Evolutionary conservation across 2,888 invertebrate genomes (phyloP), one percentile per base, ranked within the genome.

Genomic region (Agrochola lota): DNA sequence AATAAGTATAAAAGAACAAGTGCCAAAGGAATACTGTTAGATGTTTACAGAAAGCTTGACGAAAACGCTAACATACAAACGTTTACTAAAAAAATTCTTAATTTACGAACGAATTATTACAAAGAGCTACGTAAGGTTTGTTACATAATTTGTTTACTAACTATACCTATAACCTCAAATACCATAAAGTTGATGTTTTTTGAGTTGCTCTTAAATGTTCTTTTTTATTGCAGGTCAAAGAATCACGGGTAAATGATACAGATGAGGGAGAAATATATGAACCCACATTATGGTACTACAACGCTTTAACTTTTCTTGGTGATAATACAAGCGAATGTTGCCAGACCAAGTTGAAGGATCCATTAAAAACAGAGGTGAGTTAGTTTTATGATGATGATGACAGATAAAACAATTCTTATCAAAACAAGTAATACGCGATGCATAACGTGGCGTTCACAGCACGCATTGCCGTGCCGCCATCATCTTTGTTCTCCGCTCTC

Each of bases 281-380:
- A 26, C 80, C 80, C 8, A 59, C 80, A 30, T 12, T 83, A 46
- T 80, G 80, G 80, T 80, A 80, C 46, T 80, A 46, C n/a, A 40
- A 76, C 1, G 52, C 69, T 1, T 80, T 80, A 2, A 40, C 35
- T 76, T 80, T 80, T 66, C 83, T 80, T 59, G 83, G 35, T 55
- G 64, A 82, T 40, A 68, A 57, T 59, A 20, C 55, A 30, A 82
- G 15, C 6, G 82, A 69, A n/a, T 30, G n/a, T 46, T 64, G 43
- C 49, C 63, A 30, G 11, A 11, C 20, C 20, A 40, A 66, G 15
- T 20, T 9, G 1, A 64, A 2, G 52, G 77, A 66, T 66, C 46
- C 68, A 26, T n/a, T 82, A 15, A 77, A 82, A 83, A 55, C 40
- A 6, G 83, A 80, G 69, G 80, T 80, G 20, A 69, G 43, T 76